Evolutionary conservation across 2,888 invertebrate genomes (phyloP), one percentile per base, ranked within the genome.

Genomic region (Pimpla rufipes): DNA sequence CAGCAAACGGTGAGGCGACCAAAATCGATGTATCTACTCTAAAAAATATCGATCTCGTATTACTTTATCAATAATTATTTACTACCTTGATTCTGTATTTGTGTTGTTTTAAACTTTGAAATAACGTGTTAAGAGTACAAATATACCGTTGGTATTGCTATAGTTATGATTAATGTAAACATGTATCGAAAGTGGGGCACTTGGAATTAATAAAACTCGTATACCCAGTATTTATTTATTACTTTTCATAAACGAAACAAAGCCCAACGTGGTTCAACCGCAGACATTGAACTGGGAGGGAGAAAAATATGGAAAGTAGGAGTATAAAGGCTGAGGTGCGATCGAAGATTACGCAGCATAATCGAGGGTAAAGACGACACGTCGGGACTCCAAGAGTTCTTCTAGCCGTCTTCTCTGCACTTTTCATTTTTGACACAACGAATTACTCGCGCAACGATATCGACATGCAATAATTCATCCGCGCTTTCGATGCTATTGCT

Each of bases 381-480:
- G n/a, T 29, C n/a, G 13, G 21, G 13, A n/a, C 47, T 16, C 37
- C 5, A 37, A n/a, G 16, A 18, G 21, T 57, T 29, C 40, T 40
- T 40, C 2, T 6, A 11, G 8, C n/a, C 6, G 10, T 70, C 75
- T 70, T n/a, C 55, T 71, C 45, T 71, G 70, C 70, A 55, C 71
- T 66, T 66, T 68, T 62, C 79, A 68, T 62, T 70, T 29, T 55
- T 70, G 21, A 68, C 64, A 55, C 29, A 52, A 68, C 68, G 13
- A 52, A 45, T 64, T 45, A 42, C 35, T 50, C 40, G n/a, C 70
- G 45, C 52, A 52, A 64, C 50, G 40, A 79, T 67, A 59, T 80
- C 67, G 75, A 80, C 68, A 75, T 71, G 68, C 81, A 75, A 81
- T 76, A 47, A 71, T 81, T 76, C 76, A 68, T 79, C 79, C 21